Evolutionary conservation across 2,888 invertebrate species (phyloP), one percentile per base, ranked within the genome.

Genomic region (Thymelicus lineola): DNA sequence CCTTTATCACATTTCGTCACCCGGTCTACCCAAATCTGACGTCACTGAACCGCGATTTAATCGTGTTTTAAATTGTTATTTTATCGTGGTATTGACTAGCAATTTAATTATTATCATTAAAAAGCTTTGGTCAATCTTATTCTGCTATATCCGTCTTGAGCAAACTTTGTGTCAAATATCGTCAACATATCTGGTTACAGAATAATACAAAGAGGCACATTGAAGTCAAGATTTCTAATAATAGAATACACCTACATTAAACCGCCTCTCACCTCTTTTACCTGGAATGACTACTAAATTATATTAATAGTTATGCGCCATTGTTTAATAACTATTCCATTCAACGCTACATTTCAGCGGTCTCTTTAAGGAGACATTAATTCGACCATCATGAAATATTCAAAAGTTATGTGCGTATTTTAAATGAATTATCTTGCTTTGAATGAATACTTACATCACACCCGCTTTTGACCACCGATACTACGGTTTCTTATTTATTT

Each of bases 51-150:
- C 62, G 57, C 59, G 7, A 28, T 53, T 12, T 12, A 28, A 38
- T 66, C 59, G 20, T 66, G 46, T 48, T 17, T 35, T 35, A 12
- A 42, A 48, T 20, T 17, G 10, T 63, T 63, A 17, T 36, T 63
- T 53, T 38, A 53, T 38, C 12, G 14, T n/a, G 6, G 15, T 38
- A 59, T 59, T n/a, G 48, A 50, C 53, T 53, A 63, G 63, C 50
- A 50, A n/a, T 63, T 63, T 36, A 53, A 7, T 10, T 36, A 7
- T 10, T 36, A 14, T 5, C 14, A 60, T 55, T 42, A 15, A 50
- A 63, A 63, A 63, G 63, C 63, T 53, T 63, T 63, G 63, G 63
- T 63, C 63, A 63, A 63, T 53, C 63, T 50, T 53, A 48, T 50
- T 9, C 17, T 15, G 35, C n/a, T 59, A 7, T 59, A 38, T 38